These are phyloP conservation scores for Artemia sp. DNA, from an alignment of 2,888 invertebrate genomes.

Conservation along the genomic window DNA sequence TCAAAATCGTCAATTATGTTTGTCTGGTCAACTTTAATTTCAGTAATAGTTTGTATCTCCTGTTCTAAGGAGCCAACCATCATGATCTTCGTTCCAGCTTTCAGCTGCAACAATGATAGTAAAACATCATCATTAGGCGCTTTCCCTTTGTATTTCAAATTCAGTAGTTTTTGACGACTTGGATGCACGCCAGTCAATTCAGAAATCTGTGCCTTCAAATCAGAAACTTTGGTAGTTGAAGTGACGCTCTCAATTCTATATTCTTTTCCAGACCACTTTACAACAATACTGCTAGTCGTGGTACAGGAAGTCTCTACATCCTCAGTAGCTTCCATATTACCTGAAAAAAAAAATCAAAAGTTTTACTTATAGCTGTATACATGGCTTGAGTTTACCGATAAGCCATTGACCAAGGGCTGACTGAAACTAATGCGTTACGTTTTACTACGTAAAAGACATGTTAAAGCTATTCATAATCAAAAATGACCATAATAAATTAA, in stretches of 20 bases:
- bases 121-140: conserved; percentile 58
- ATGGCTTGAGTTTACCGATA: too few relatives aligned
- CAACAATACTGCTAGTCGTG: conserved; percentile 36
- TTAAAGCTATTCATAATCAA: too few relatives aligned
- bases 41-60: conserved; percentile 65
- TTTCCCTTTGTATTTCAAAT: conserved; percentile 81
- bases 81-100: conserved; percentile 79
- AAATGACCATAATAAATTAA: too few relatives aligned
- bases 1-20: conserved; percentile 82
- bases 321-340: too few relatives aligned
- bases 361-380: too few relatives aligned
- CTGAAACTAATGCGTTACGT: too few relatives aligned
- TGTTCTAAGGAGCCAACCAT: conserved; percentile 92
- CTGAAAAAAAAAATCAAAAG: too few relatives aligned
- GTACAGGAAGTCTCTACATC: too few relatives aligned
- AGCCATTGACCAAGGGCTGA: too few relatives aligned
- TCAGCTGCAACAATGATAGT: conserved; percentile 56
- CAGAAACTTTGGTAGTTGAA: conserved; percentile 58
- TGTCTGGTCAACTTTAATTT: conserved; percentile 59
- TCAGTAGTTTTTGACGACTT: conserved; percentile 80
- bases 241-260: conserved; percentile 55
- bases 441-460: too few relatives aligned
- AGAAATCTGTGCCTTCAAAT: conserved; percentile 66
- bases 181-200: conserved; percentile 75
- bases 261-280: conserved; percentile 89